A percentile compares a stretch with the other conserved stretches of the same genome.
Evolutionary conservation across 2,113 vertebrate species (phyloP).

Genomic region (Verasper variegatus): DNA sequence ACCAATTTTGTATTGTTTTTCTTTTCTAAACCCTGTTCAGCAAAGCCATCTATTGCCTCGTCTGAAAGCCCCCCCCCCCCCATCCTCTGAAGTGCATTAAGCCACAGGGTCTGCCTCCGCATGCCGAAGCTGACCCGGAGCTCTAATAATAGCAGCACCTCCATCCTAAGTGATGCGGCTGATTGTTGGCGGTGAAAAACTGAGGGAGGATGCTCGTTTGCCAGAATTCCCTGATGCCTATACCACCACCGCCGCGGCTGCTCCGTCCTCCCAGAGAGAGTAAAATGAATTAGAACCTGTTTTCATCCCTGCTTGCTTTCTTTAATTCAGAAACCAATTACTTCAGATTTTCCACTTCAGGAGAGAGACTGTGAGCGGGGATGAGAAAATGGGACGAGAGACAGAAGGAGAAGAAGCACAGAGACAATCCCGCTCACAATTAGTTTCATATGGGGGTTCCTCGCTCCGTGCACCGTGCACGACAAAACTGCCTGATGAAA

Average conservation of each 20-base stretch:
- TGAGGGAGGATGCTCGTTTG: constrained; percentile 40
- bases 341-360: constrained; percentile 84
- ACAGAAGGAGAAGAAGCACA: constrained; percentile 31
- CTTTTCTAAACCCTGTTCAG: constrained; percentile 44
- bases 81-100: constrained; percentile 50
- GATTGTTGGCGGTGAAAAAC: constrained; percentile 56
- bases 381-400: constrained; percentile 22
- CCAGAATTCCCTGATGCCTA: constrained; percentile 40
- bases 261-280: constrained; percentile 37
- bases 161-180: constrained; percentile 36
- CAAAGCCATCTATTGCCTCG: constrained; percentile 32
- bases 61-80: constrained; percentile 16
- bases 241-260: not conserved
- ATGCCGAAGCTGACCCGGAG: constrained; percentile 49
- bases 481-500: constrained; percentile 54
- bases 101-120: constrained; percentile 33
- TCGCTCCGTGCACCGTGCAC: constrained; percentile 15
- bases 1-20: constrained; percentile 64
- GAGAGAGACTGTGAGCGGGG: constrained; percentile 57
- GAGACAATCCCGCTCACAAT: constrained; percentile 72
- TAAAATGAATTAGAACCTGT: constrained; percentile 75
- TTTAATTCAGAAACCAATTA: constrained; percentile 86
- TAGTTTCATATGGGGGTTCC: constrained; percentile 64
- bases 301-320: constrained; percentile 75
- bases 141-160: constrained; percentile 66